Conservation (phyloP, 2,888 invertebrate species). For the Perizoma affinitatum region DNA sequence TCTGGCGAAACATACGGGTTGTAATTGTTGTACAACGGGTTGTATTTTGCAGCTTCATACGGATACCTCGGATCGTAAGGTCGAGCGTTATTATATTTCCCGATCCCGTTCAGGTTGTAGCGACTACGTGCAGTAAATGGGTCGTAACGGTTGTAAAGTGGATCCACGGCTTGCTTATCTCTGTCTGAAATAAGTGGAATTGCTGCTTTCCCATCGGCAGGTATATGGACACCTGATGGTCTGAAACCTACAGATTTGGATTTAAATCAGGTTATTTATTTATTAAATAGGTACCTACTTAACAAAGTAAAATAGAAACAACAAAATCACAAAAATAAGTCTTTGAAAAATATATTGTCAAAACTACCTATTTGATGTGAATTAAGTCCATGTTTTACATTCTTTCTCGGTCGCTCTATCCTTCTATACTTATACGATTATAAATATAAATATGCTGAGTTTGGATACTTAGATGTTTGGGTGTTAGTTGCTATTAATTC, state of each 20-base stretch:
- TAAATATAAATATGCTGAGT: too few species aligned
- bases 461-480: too few species aligned
- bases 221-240: slow-evolving; percentile 86
- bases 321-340: too few species aligned
- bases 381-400: too few species aligned
- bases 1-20: slow-evolving; percentile 41
- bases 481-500: too few species aligned
- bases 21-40: slow-evolving; percentile 43
- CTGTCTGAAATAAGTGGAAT: slow-evolving; percentile 63
- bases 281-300: too few species aligned
- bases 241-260: slow-evolving; percentile 74
- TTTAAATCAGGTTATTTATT: too few species aligned
- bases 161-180: slow-evolving; percentile 46
- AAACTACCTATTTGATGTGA: too few species aligned
- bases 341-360: too few species aligned
- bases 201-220: slow-evolving; percentile 83
- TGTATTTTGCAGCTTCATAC: slow-evolving; percentile 46
- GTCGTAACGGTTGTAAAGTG: slow-evolving; percentile 56
- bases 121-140: slow-evolving; percentile 45
- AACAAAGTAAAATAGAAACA: too few species aligned
- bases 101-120: slow-evolving; percentile 46
- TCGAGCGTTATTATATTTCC: slow-evolving; percentile 49
- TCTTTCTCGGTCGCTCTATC: too few species aligned
- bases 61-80: slow-evolving; percentile 52
- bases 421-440: too few species aligned